Base-by-base conservation (phyloP, 92 coral and sea anemone species). In the Phenganax marumi region DNA sequence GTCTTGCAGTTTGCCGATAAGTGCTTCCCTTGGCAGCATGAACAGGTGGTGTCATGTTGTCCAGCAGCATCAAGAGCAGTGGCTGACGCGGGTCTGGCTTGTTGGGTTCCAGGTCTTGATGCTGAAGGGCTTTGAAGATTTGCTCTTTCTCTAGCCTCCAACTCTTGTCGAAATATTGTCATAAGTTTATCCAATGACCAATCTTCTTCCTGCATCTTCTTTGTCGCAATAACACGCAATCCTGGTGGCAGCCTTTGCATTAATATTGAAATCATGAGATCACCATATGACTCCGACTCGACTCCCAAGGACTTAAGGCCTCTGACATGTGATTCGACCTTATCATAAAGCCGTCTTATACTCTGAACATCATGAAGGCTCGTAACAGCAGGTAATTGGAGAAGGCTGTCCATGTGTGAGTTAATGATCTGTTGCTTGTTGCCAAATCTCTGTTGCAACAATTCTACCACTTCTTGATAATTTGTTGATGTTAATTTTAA, bases 371-470 rank as follows among this genome's bases (percentile, higher is more conserved):
- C 79, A 24, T 73, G 79, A 53, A 73, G 79, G 21, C 79, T 73
- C 47, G 79, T 50, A 64, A 9, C 65, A 22, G 70, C 17, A 46
- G 79, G 79, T 53, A 73, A 73, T 73, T 73, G 60, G 17, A 73
- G 79, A 50, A 73, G 79, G 56, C 79, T 50, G 70, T 83, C 81
- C 86, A 74, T 73, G 65, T 83, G 81, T 8, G 66, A 61, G 8
- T 71, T 50, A 69, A 81, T 81, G 4, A 69, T 69, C 12, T 61
- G 76, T 53, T 83, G 62, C 52, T 63, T 25, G 66, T 77, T 19
- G 66, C 86, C 85, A 18, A 81, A 81, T 61, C 85, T 81, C 52
- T 81, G 66, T 7, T 81, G 9, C 66, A 81, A 51, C 16, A 81
- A 0, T 0, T 64, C 73, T 6, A 81, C 65, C 19, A 77, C 85